Evolutionary conservation across 1,140 invertebrate genomes (phyloP).

Genomic region (Lithobius niger): DNA sequence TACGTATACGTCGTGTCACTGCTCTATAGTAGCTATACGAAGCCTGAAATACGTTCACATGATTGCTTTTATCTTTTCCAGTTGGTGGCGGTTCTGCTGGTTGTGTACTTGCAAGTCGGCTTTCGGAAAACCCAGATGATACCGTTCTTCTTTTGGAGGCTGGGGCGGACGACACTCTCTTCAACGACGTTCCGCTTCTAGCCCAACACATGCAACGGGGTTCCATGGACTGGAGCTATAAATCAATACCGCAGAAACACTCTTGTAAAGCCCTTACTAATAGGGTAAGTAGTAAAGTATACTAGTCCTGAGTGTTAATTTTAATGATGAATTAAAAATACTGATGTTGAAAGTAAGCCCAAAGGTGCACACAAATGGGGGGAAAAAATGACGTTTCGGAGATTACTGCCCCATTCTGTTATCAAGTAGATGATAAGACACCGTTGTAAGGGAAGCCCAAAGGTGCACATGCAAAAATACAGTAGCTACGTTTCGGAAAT

Average conservation of each 20-base stretch:
- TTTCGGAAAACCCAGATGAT: conserved; percentile 50
- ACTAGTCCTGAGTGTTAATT: too few species aligned
- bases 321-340: too few species aligned
- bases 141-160: conserved; percentile 70
- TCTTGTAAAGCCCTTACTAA: conserved; percentile 54
- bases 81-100: conserved; percentile 92
- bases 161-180: conserved; percentile 77
- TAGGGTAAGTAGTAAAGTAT: conserved; percentile 26
- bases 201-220: conserved; percentile 75
- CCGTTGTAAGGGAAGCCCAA: too few species aligned
- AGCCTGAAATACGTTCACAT: conserved; percentile 7
- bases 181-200: conserved; percentile 72
- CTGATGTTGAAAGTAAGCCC: too few species aligned
- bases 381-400: too few species aligned
- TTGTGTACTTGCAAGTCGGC: conserved; percentile 79
- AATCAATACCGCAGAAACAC: conserved; percentile 70
- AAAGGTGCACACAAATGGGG: too few species aligned
- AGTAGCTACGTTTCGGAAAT: too few species aligned
- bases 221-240: conserved; percentile 82
- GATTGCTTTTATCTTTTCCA: conserved; percentile 37
- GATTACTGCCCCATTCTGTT: too few species aligned
- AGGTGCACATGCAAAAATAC: too few species aligned
- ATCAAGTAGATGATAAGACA: too few species aligned
- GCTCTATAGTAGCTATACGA: neutral
- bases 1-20: too few species aligned